Evolutionary conservation across 2,113 vertebrate species (phyloP).

Genomic region (Dipodomys spectabilis): DNA sequence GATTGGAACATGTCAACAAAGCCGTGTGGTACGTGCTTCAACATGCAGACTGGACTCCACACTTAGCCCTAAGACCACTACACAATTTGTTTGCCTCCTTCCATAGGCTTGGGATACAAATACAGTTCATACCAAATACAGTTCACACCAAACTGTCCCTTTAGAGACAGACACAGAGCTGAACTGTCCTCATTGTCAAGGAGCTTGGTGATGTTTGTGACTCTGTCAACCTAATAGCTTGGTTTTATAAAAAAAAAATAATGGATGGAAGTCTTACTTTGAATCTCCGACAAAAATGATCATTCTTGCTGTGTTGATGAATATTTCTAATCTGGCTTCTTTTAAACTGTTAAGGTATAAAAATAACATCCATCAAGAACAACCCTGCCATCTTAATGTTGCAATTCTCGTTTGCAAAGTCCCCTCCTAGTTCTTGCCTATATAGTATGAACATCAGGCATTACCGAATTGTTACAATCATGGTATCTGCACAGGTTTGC

Average conservation of each 20-base stretch:
- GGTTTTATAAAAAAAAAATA: not conserved
- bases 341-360: not conserved
- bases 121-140: not conserved
- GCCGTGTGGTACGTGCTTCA: slow-evolving; percentile 10
- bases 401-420: not conserved
- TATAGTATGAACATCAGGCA: not conserved
- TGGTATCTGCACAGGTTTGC: not conserved
- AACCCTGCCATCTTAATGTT: not conserved
- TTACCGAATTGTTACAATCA: accelerated
- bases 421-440: too few species aligned
- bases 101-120: not conserved
- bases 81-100: not conserved
- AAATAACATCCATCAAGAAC: not conserved
- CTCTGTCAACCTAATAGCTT: not conserved
- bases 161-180: not conserved
- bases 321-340: not conserved
- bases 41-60: not conserved
- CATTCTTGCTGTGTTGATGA: not conserved
- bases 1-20: not conserved
- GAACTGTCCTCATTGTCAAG: not conserved
- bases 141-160: not conserved
- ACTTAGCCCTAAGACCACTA: not conserved
- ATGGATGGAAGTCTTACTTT: not conserved
- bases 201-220: not conserved
- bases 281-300: not conserved